Evolutionary conservation across 1,140 invertebrate species (phyloP).

Genomic region (Forficula auricularia): DNA sequence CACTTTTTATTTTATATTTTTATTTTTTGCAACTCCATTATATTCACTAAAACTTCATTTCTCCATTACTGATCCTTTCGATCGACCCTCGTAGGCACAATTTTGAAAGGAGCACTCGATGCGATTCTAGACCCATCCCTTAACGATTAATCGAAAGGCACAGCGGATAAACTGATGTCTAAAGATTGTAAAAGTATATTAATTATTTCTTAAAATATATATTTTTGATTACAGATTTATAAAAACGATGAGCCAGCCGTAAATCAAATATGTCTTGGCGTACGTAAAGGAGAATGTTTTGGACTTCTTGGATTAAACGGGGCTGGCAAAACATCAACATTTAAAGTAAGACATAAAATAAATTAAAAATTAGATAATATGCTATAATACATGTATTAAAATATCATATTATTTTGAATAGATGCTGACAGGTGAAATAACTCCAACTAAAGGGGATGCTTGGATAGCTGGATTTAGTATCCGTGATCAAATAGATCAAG

Average conservation of each 20-base stretch:
- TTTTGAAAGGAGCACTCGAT: too few relatives aligned
- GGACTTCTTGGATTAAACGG: slow-evolving; percentile 67
- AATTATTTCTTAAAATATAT: too few relatives aligned
- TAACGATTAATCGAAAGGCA: too few relatives aligned
- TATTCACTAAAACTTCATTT: too few relatives aligned
- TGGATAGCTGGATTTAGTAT: slow-evolving; percentile 46
- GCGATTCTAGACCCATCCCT: too few relatives aligned
- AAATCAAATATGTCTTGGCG: slow-evolving; percentile 47
- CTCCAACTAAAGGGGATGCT: slow-evolving; percentile 36
- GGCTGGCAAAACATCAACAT: slow-evolving; percentile 81
- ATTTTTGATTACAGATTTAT: slow-evolving; percentile 13
- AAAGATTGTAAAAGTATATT: too few relatives aligned
- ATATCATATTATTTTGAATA: slow-evolving; percentile 10
- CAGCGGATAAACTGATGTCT: too few relatives aligned
- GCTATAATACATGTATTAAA: slow-evolving; percentile 11
- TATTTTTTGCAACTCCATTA: too few relatives aligned
- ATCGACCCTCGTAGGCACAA: too few relatives aligned
- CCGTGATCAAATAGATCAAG: slow-evolving; percentile 26
- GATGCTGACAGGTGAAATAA: slow-evolving; percentile 54
- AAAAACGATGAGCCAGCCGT: slow-evolving; percentile 32
- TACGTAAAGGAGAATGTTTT: slow-evolving; percentile 64
- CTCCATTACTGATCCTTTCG: too few relatives aligned
- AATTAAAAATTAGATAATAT: slow-evolving; percentile 11
- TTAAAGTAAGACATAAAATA: slow-evolving; percentile 34
- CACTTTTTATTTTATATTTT: too few relatives aligned